These are phyloP conservation scores for Ceratina calcarata DNA, from an alignment of 1,140 invertebrate genomes.

Conservation along the genomic window DNA sequence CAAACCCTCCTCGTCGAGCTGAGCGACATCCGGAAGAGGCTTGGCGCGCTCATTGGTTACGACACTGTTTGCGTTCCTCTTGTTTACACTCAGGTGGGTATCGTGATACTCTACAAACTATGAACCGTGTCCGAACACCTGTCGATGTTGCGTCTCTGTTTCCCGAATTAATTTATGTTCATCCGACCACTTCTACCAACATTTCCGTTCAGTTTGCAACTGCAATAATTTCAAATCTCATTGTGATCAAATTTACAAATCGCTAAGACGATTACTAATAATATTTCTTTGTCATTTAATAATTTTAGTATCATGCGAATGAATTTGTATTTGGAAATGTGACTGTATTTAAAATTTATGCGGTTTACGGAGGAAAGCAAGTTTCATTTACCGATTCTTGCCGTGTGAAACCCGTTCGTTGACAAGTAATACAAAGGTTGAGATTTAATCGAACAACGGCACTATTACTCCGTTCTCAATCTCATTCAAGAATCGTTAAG, in stretches of 20 bases:
- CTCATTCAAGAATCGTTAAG: conserved; percentile 17
- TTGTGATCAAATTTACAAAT: neutral
- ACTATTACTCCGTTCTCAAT: neutral
- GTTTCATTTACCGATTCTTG: too few species aligned
- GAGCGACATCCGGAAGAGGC: conserved; percentile 89
- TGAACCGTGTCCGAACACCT: neutral
- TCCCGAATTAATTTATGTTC: neutral
- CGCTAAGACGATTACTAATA: too few species aligned
- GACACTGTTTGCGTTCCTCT: conserved; percentile 98
- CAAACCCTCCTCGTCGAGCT: conserved; percentile 91
- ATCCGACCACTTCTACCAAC: neutral
- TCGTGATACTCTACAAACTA: neutral
- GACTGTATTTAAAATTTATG: too few species aligned
- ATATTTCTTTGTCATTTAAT: too few species aligned
- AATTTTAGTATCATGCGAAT: too few species aligned
- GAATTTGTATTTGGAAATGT: too few species aligned
- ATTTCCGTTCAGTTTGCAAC: too few species aligned
- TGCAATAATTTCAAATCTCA: neutral
- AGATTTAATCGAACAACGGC: neutral
- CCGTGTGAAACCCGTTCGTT: neutral
- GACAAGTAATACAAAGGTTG: neutral
- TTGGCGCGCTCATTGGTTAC: conserved; percentile 93
- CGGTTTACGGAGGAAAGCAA: too few species aligned
- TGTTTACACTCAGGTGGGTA: conserved; percentile 96
- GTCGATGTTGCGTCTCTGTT: neutral